These are phyloP conservation scores for Folsomia candida DNA, from an alignment of 2,888 invertebrate genomes.

Conservation along the genomic window DNA sequence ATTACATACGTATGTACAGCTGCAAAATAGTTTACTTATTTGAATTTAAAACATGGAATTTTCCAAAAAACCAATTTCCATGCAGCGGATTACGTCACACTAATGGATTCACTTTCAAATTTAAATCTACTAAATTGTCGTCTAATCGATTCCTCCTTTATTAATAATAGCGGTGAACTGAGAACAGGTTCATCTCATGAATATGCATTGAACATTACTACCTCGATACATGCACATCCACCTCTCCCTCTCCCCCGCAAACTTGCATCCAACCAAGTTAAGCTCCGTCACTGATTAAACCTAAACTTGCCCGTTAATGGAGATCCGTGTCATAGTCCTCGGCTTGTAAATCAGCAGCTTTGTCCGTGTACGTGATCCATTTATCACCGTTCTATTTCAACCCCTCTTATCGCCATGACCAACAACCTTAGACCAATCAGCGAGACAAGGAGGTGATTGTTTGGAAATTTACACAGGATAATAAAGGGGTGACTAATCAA, in stretches of 20 bases:
- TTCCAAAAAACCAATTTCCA: too few species aligned
- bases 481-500: neutral
- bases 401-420: neutral
- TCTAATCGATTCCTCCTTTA: neutral
- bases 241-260: neutral
- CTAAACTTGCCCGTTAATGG: neutral
- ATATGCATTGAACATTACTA: neutral
- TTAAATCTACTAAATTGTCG: neutral
- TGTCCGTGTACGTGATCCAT: neutral
- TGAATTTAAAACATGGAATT: too few species aligned
- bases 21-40: too few species aligned
- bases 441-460: neutral
- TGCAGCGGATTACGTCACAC: neutral
- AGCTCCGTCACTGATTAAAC: neutral
- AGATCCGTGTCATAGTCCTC: neutral
- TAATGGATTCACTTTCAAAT: neutral
- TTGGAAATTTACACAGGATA: neutral
- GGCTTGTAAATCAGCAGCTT: neutral
- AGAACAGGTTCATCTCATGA: neutral
- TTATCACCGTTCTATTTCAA: neutral
- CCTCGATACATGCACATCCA: too few species aligned
- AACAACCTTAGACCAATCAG: neutral
- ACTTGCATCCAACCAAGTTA: neutral
- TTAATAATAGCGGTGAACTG: neutral
- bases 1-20: too few species aligned